Evolutionary conservation across 35 echinoderm and acorn worm species (phyloP).

Genomic region (Eucidaris tribuloides): DNA sequence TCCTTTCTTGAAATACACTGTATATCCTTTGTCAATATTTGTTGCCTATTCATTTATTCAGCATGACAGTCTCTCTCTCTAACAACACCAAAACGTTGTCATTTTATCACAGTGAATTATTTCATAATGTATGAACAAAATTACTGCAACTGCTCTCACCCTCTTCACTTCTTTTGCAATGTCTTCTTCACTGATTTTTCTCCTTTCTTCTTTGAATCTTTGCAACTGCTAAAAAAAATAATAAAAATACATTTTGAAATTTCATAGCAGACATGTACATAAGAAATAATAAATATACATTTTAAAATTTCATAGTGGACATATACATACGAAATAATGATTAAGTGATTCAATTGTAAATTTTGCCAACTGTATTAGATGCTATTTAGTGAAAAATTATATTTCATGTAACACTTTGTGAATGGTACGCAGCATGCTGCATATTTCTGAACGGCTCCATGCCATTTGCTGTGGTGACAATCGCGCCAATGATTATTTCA

Average conservation of each 20-base stretch:
- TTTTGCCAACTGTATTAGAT: no score
- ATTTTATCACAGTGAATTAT: not conserved
- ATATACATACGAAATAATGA: not conserved
- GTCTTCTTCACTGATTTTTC: slow-evolving; percentile 37
- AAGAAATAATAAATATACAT: not conserved
- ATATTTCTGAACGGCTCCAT: no score
- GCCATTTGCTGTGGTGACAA: no score
- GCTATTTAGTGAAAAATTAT: no score
- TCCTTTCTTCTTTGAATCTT: slow-evolving; percentile 54
- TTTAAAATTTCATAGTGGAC: not conserved
- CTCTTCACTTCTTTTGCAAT: slow-evolving; percentile 31
- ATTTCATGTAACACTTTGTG: no score
- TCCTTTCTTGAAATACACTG: not conserved
- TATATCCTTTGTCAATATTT: not conserved
- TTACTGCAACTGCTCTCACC: not conserved
- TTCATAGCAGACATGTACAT: not conserved
- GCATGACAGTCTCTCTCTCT: not conserved
- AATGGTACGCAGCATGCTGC: no score
- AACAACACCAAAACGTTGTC: not conserved
- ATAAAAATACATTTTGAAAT: not conserved
- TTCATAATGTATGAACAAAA: not conserved
- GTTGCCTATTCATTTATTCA: not conserved
- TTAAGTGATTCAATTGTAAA: no score
- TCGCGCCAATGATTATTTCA: no score
- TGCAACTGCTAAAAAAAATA: slow-evolving; percentile 21